These are phyloP conservation scores for Gnathonemus longibarbis DNA, from an alignment of 2,113 vertebrate species.

Conservation along the genomic window DNA sequence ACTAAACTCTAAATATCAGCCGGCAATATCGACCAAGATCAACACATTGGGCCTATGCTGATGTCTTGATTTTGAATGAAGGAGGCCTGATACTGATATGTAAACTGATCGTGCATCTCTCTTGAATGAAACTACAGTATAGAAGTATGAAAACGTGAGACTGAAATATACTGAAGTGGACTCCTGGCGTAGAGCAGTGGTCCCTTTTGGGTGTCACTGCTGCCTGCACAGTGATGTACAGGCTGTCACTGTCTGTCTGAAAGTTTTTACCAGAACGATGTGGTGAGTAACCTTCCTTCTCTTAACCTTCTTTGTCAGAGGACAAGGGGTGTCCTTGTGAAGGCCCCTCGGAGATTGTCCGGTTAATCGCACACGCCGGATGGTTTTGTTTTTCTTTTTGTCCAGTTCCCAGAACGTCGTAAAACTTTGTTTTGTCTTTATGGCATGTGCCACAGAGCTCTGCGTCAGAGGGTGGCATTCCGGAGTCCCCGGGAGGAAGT, in stretches of 20 bases:
- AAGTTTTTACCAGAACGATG: not conserved
- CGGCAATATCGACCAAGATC: not conserved
- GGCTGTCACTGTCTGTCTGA: not conserved
- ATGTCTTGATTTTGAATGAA: not conserved
- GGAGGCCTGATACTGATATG: not conserved
- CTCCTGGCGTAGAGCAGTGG: not conserved
- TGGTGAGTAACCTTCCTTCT: not conserved
- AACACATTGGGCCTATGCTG: not conserved
- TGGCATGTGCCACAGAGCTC: not conserved
- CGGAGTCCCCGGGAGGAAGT: not conserved
- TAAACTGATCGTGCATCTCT: not conserved
- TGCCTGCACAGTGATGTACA: not conserved
- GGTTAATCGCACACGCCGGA: not conserved
- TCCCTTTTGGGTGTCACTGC: not conserved
- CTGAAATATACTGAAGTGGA: not conserved
- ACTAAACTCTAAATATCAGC: not conserved
- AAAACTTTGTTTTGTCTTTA: constrained; percentile 25
- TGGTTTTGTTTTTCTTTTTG: not conserved
- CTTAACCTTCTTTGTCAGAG: not conserved
- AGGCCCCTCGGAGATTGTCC: not conserved
- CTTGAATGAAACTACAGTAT: not conserved
- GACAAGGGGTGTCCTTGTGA: not conserved
- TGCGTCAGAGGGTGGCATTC: not conserved
- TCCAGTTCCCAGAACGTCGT: constrained; percentile 28
- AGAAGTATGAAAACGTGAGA: not conserved